Conservation (phyloP, 1,140 invertebrate species). For the Hylyphantes graminicola region DNA sequence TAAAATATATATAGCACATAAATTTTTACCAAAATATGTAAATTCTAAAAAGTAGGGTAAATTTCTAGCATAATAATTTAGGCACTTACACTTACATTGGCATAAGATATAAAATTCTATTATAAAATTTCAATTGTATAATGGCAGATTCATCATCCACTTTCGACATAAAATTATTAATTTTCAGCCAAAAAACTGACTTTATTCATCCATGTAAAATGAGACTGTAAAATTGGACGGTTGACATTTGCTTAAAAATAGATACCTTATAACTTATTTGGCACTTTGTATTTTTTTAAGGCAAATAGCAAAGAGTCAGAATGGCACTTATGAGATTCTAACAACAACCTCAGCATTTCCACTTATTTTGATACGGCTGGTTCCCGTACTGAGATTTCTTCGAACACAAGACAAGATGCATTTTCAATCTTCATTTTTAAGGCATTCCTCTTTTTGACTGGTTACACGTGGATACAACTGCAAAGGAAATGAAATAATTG, state of each 20-base stretch:
- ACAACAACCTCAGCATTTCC: neutral
- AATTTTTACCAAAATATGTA: constrained; percentile 1
- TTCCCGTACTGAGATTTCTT: constrained; percentile 12
- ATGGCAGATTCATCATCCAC: too few relatives aligned
- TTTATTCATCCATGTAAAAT: too few relatives aligned
- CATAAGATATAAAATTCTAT: neutral
- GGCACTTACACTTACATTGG: neutral
- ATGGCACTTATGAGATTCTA: constrained; percentile 38
- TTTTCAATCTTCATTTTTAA: constrained; percentile 15
- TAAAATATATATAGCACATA: constrained; percentile 16
- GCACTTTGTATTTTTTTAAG: constrained; percentile 14
- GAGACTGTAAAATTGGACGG: too few relatives aligned
- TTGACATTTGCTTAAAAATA: too few relatives aligned
- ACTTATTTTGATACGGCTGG: neutral
- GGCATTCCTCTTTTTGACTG: constrained; percentile 63
- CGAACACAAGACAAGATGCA: neutral
- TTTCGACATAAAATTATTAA: neutral
- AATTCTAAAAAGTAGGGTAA: constrained; percentile 3
- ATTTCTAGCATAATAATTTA: neutral
- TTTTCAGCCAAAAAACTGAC: too few relatives aligned
- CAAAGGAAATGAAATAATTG: constrained; percentile 65
- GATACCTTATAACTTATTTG: neutral
- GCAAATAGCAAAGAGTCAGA: neutral
- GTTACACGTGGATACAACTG: constrained; percentile 76
- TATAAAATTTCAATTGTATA: too few relatives aligned